A percentile compares a stretch with the other conserved stretches of the same genome.
Evolutionary conservation across 1,140 invertebrate genomes (phyloP).

Genomic region (Epicauta chinensis): DNA sequence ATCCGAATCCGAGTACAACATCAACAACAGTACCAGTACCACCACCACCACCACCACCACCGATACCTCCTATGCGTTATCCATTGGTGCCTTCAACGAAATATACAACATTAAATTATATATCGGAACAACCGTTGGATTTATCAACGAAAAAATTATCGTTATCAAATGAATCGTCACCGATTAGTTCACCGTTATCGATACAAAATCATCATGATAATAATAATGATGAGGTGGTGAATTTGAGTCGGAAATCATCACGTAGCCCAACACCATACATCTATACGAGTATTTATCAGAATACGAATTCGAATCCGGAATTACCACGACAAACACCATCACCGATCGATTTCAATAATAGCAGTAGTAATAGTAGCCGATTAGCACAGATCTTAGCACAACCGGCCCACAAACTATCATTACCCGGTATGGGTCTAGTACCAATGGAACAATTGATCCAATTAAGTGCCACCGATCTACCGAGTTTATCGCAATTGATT

Average conservation of each 20-base stretch:
- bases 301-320: conserved; percentile 48
- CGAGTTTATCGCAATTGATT: conserved; percentile 45
- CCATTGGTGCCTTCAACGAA: conserved; percentile 21
- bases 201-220: conserved; percentile 51
- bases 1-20: conserved; percentile 18
- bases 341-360: conserved; percentile 39
- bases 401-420: conserved; percentile 41
- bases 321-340: conserved; percentile 45
- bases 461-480: conserved; percentile 52
- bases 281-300: conserved; percentile 47
- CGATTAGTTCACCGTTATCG: conserved; percentile 51
- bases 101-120: conserved; percentile 36
- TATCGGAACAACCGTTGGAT: conserved; percentile 77
- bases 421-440: conserved; percentile 44
- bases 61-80: conserved; percentile 9
- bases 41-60: too few species aligned
- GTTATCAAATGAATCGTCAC: conserved; percentile 50
- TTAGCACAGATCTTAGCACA: conserved; percentile 47
- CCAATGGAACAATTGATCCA: conserved; percentile 59
- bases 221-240: conserved; percentile 59
- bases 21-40: too few species aligned
- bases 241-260: conserved; percentile 62
- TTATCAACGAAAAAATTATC: conserved; percentile 72
- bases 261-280: conserved; percentile 53
- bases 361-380: conserved; percentile 38